These are phyloP conservation scores for Sebastes aleutianus DNA, from an alignment of 2,797 vertebrate species.

Conservation along the genomic window DNA sequence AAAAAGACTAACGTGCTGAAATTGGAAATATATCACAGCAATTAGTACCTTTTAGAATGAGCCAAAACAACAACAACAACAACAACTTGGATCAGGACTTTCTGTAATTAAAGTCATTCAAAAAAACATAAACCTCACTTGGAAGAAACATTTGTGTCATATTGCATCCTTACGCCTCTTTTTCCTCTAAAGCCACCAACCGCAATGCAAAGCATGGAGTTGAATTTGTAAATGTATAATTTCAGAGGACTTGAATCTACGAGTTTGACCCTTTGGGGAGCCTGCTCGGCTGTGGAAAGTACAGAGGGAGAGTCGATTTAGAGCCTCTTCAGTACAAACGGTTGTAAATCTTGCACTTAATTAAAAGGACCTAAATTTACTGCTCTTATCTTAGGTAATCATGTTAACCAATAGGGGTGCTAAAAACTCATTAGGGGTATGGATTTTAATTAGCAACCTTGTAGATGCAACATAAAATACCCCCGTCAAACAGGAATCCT, in stretches of 20 bases:
- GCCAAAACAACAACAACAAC: not conserved
- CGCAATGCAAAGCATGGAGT: not conserved
- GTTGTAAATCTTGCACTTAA: slow-evolving; percentile 81
- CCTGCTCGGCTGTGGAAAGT: slow-evolving; percentile 10
- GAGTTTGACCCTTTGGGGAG: slow-evolving; percentile 14
- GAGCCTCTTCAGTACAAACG: slow-evolving; percentile 50
- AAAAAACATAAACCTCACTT: not conserved
- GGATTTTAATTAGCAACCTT: slow-evolving; percentile 83
- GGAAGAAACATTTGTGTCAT: not conserved
- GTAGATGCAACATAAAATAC: slow-evolving; percentile 75
- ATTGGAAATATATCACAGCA: not conserved
- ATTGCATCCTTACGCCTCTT: not conserved
- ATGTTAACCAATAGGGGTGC: slow-evolving; percentile 81
- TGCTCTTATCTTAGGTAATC: slow-evolving; percentile 82
- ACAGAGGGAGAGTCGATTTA: slow-evolving; percentile 52
- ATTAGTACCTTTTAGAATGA: not conserved
- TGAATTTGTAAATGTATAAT: slow-evolving; percentile 10
- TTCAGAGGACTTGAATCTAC: slow-evolving; percentile 19
- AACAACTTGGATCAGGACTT: not conserved
- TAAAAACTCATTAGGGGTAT: slow-evolving; percentile 83
- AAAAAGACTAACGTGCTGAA: not conserved
- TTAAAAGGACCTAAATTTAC: slow-evolving; percentile 82
- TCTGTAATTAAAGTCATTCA: not conserved
- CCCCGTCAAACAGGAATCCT: slow-evolving; percentile 47
- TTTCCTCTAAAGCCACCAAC: not conserved